Evolutionary conservation across 2,888 invertebrate genomes (phyloP), one percentile per base, ranked within the genome.

Genomic region (Eupithecia subfuscata): DNA sequence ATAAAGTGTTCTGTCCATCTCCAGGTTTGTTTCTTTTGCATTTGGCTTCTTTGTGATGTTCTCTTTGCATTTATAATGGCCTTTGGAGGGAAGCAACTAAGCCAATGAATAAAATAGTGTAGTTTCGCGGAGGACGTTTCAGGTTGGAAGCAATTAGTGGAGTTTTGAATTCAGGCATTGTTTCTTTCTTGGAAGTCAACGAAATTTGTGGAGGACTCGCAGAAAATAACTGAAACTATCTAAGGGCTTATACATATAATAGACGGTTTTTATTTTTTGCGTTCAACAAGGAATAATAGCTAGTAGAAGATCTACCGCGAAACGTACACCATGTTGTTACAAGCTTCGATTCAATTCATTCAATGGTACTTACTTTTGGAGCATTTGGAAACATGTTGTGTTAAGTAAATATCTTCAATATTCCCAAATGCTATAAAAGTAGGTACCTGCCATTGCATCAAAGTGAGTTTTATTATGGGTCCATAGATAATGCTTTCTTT

Each of bases 11-110:
- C 34, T 45, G 34, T 71, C 37, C 9, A 6, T 52, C 60, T 37
- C 34, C 30, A 18, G 22, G 25, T 63, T 48, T 40, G 48, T 75
- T 71, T 69, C 40, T 75, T 71, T 64, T 30, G 52, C 68, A 34
- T 48, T 71, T 63, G 37, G 22, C 25, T 43, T 68, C 45, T 63
- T 52, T 64, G 69, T 69, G 30, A 52, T 63, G 40, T 63, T 43
- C 18, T 43, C 56, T 73, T 37, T 56, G 43, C 40, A 56, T 67
- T 40, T 37, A 12, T 40, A 67, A 67, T 40, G 67, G 34, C 40
- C n/a, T 34, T 60, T 25, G 5, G 25, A 60, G 56, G 56, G 3
- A 22, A 64, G 18, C 18, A 64, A 64, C 64, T 64, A 18, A 64
- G 25, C 64, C 11, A 34, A 2, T 64, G 34, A 64, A 64, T 64